These are phyloP conservation scores for Drosophila glabriapex DNA, from an alignment of 2,888 invertebrate species.

Conservation along the genomic window DNA sequence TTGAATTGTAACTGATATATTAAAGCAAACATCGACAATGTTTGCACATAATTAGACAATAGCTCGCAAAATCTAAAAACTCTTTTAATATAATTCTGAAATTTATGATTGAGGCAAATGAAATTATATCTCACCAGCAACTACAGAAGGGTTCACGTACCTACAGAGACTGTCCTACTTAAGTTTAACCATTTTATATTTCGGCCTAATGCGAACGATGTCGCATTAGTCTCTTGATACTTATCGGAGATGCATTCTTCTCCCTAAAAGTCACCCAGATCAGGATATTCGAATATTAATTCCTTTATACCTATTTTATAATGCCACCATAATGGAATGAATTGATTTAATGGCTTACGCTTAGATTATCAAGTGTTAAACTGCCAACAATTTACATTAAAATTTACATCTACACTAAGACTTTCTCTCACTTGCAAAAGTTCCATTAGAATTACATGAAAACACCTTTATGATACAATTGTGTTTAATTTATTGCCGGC, in stretches of 20 bases:
- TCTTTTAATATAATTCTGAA: background rate
- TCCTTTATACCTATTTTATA: background rate
- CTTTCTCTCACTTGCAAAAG: background rate
- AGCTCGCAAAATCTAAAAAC: slow-evolving; percentile 6
- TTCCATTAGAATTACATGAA: slow-evolving; percentile 6
- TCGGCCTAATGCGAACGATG: background rate
- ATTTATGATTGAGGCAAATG: background rate
- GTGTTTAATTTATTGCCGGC: slow-evolving; percentile 45
- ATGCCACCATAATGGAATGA: too few relatives aligned
- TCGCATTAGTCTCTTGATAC: background rate
- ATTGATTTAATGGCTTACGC: background rate
- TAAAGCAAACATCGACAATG: slow-evolving; percentile 6
- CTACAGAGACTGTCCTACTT: background rate
- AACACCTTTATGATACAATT: slow-evolving; percentile 8
- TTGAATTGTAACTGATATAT: slow-evolving; percentile 44
- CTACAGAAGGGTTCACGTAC: too few relatives aligned
- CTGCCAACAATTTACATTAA: background rate
- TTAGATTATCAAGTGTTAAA: background rate
- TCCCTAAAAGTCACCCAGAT: background rate
- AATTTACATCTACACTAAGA: background rate
- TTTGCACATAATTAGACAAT: slow-evolving; percentile 22
- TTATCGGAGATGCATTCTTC: background rate
- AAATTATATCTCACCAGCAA: background rate
- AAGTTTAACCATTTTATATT: background rate
- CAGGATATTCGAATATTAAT: background rate